A percentile compares a stretch with the other conserved stretches of the same genome.
phyloP scores from a whole-genome alignment of 2,888 invertebrate species.

The Glomeris marginata region DNA sequence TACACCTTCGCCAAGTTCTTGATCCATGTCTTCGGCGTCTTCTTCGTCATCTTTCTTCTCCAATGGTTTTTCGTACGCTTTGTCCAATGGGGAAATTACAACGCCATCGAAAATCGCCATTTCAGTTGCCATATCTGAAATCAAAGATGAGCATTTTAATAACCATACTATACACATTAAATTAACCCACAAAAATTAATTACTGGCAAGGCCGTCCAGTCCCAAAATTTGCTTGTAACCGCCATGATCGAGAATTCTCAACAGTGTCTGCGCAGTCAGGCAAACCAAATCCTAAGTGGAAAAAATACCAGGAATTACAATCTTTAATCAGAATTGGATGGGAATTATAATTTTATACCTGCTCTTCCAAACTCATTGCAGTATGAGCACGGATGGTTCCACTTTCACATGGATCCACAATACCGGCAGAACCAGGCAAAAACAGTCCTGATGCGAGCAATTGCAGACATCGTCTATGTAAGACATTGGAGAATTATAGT shows the following conservation, averaged over 20 bases:
- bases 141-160: not conserved
- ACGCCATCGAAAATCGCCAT: constrained; percentile 96
- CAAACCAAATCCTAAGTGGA: constrained; percentile 90
- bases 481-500: constrained; percentile 9
- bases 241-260: constrained; percentile 81
- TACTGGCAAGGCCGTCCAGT: constrained; percentile 36
- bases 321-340: constrained; percentile 3
- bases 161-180: not conserved
- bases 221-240: constrained; percentile 74
- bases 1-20: constrained; percentile 29
- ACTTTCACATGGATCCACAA: constrained; percentile 74
- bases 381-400: constrained; percentile 80
- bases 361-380: constrained; percentile 70
- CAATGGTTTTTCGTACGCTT: constrained; percentile 70
- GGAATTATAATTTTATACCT: constrained; percentile 22
- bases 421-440: constrained; percentile 60
- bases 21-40: constrained; percentile 27
- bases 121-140: constrained; percentile 52
- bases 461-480: constrained; percentile 60
- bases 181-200: not conserved
- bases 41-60: constrained; percentile 59
- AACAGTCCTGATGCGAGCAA: constrained; percentile 86
- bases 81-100: constrained; percentile 85
- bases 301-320: constrained; percentile 8
- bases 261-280: constrained; percentile 79